Base-by-base conservation (phyloP, 2,888 invertebrate species). In the Lottia scabra region DNA sequence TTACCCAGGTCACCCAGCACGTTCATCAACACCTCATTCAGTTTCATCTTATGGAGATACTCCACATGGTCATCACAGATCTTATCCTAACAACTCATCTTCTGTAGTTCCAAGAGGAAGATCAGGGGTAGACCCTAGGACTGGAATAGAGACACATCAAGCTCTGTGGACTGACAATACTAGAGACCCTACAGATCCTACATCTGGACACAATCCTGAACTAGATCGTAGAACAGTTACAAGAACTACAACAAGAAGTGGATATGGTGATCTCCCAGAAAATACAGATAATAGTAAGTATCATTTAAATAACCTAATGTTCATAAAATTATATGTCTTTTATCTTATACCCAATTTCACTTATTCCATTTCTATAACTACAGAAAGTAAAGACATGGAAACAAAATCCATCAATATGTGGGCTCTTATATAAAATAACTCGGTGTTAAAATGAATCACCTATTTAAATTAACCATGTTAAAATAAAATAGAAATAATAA, bases 101-200 rank as follows among this genome's bases (percentile, higher is more conserved):
- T n/a, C 30, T 1, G n/a, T 43, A 38, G 30, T 43, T 19, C 56
- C 56, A 23, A 15, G 3, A 23, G 56, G 56, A 46, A 80, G 79
- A 70, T 78, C 82, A 56, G 79, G 78, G 44, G 78, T 81, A 27
- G 82, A 83, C 71, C 81, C 82, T 13, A 62, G 48, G 5, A 56
- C 74, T 63, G 82, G 83, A 19, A 70, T 78, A n/a, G 80, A 81
- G 69, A 76, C 78, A 12, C 76, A 80, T 45, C 83, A 82, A 71
- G 81, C 81, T 15, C 70, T 82, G 13, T 83, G 83, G 83, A 79
- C 82, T 13, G 83, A 82, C 48, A 67, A 76, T 15, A 80, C 78
- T n/a, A 79, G 73, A 38, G 81, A 83, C 67, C 81, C 81, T 0
- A 83, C 83, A 15, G 83, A 83, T 45, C 83, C 82, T 10, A 70